A percentile compares a stretch with the other conserved stretches of the same genome.
Evolutionary conservation across 2,797 vertebrate genomes (phyloP).

Genomic region (Malacoctenus gilli): DNA sequence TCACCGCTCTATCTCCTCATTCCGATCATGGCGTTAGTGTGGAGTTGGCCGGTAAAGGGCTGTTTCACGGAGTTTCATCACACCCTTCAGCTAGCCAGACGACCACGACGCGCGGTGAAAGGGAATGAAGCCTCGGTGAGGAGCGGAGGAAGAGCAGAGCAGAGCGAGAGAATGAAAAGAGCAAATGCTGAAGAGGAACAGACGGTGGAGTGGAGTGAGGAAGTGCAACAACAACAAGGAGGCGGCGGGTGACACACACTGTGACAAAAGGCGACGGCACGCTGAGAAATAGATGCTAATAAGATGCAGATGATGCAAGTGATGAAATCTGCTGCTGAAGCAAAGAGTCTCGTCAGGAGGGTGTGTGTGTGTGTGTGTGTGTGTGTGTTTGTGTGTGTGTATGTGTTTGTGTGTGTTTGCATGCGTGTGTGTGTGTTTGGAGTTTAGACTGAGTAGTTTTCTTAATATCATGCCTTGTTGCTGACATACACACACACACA

Average conservation of each 20-base stretch:
- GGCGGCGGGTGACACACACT: conserved; percentile 17
- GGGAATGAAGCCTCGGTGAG: conserved; percentile 22
- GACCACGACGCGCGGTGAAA: conserved; percentile 27
- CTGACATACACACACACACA: conserved; percentile 24
- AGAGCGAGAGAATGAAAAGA: conserved; percentile 22
- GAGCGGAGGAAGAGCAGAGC: conserved; percentile 6
- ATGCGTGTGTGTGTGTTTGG: conserved; percentile 44
- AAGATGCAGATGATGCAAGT: conserved; percentile 66
- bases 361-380: conserved; percentile 43
- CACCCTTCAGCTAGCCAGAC: conserved; percentile 19
- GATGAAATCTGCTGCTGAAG: conserved; percentile 55
- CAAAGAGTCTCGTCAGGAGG: conserved; percentile 31
- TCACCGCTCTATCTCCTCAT: conserved; percentile 13
- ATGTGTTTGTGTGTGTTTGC: conserved; percentile 49
- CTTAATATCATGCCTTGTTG: conserved; percentile 63
- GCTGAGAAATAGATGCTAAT: conserved; percentile 54
- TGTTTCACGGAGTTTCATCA: conserved; percentile 64
- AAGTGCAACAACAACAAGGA: conserved; percentile 26
- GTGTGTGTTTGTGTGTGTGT: conserved; percentile 36
- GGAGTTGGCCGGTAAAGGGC: conserved; percentile 22
- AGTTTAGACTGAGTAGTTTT: conserved; percentile 50
- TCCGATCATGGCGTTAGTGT: conserved; percentile 8
- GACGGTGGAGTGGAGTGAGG: conserved; percentile 29
- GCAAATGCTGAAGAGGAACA: conserved; percentile 20
- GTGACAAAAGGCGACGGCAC: conserved; percentile 37